Evolutionary conservation across 1,140 invertebrate genomes (phyloP).

Genomic region (Temnothorax longispinosus): DNA sequence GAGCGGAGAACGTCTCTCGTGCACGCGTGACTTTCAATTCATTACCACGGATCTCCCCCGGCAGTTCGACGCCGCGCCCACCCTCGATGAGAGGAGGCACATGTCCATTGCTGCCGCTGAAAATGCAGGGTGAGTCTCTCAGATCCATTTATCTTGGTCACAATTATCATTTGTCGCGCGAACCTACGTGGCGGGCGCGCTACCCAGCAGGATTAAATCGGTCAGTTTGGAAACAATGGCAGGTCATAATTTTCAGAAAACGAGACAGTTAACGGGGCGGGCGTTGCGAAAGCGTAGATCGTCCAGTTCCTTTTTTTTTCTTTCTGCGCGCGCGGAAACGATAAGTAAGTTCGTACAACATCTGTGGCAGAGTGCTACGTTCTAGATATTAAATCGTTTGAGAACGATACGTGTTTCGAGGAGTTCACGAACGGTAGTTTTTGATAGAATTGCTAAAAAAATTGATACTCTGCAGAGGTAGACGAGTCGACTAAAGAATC

Average conservation of each 20-base stretch:
- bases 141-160: constrained; percentile 32
- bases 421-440: background rate
- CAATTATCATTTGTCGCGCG: constrained; percentile 14
- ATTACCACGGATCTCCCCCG: constrained; percentile 82
- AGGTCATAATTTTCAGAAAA: constrained; percentile 25
- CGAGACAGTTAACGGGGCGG: background rate
- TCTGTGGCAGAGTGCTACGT: background rate
- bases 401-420: background rate
- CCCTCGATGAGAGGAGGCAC: constrained; percentile 86
- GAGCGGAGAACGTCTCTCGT: constrained; percentile 45
- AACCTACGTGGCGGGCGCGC: background rate
- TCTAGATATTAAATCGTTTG: constrained; percentile 3
- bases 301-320: too few relatives aligned
- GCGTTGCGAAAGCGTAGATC: background rate
- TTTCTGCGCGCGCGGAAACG: background rate
- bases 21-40: constrained; percentile 71
- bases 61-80: constrained; percentile 80
- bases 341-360: background rate
- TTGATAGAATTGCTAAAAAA: background rate
- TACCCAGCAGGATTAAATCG: constrained; percentile 22
- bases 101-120: constrained; percentile 88
- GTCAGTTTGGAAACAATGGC: constrained; percentile 20
- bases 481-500: background rate
- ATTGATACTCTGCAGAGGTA: background rate
- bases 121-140: constrained; percentile 87